Evolutionary conservation across 2,113 vertebrate species (phyloP).

Genomic region (Mustela nigripes): DNA sequence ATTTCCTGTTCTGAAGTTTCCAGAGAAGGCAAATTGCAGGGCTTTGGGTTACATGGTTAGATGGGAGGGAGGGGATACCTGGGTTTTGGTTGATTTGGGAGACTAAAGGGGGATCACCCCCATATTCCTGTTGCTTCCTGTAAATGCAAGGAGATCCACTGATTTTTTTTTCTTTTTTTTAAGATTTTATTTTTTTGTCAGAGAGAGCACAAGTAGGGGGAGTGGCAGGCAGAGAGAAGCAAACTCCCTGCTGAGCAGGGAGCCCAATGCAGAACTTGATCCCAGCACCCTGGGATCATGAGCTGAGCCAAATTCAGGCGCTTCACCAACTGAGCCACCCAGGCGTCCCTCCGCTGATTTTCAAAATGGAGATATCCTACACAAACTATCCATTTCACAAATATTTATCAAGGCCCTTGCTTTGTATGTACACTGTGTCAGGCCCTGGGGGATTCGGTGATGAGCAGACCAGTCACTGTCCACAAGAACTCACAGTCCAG

Average conservation of each 20-base stretch:
- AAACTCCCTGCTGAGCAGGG: not conserved
- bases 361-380: not conserved
- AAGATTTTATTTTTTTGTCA: not conserved
- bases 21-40: not conserved
- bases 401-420: not conserved
- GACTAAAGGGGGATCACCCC: not conserved
- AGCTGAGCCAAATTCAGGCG: not conserved
- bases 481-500: not conserved
- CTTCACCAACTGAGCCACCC: not conserved
- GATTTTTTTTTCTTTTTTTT: not conserved
- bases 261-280: not conserved
- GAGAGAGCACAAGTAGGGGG: not conserved
- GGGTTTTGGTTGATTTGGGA: not conserved
- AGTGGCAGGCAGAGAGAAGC: not conserved
- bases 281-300: not conserved
- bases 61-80: not conserved
- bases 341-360: not conserved
- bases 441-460: not conserved
- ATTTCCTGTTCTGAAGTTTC: not conserved
- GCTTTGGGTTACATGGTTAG: not conserved
- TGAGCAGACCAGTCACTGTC: not conserved
- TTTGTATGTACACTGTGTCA: not conserved
- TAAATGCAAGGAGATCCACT: not conserved
- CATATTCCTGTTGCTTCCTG: not conserved
- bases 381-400: not conserved